Evolutionary conservation across 2,888 invertebrate species (phyloP).

Genomic region (Lissonota sp.): DNA sequence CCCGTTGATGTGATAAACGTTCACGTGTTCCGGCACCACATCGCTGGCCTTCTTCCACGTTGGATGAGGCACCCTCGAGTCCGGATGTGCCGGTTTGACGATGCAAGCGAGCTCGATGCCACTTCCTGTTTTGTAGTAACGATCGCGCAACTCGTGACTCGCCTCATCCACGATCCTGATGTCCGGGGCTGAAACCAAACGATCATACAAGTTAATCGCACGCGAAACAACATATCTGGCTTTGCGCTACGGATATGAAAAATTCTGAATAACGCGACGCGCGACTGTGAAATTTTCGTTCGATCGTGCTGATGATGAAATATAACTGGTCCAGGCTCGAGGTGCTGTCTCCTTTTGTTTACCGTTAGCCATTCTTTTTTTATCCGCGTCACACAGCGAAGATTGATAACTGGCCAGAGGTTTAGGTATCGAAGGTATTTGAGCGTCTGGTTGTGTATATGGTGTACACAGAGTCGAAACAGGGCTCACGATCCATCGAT

Average conservation of each 20-base stretch:
- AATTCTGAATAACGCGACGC: slow-evolving; percentile 6
- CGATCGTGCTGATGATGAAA: slow-evolving; percentile 41
- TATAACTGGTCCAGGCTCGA: slow-evolving; percentile 24
- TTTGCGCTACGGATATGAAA: slow-evolving; percentile 8
- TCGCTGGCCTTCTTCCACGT: slow-evolving; percentile 80
- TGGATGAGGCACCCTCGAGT: slow-evolving; percentile 79
- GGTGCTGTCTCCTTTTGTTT: slow-evolving; percentile 40
- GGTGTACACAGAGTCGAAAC: slow-evolving; percentile 24
- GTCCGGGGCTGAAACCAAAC: slow-evolving; percentile 86
- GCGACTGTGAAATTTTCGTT: background rate
- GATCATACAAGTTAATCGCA: background rate
- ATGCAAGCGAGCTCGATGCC: slow-evolving; percentile 89
- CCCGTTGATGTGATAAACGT: slow-evolving; percentile 81
- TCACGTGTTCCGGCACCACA: slow-evolving; percentile 78
- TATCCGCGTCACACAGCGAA: slow-evolving; percentile 21
- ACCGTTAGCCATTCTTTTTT: slow-evolving; percentile 15
- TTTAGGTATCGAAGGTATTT: slow-evolving; percentile 15
- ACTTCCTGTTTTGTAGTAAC: slow-evolving; percentile 91
- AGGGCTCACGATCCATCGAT: slow-evolving; percentile 55
- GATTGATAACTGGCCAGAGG: slow-evolving; percentile 51
- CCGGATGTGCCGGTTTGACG: slow-evolving; percentile 84
- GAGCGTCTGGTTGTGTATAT: background rate
- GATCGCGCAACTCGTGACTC: slow-evolving; percentile 88
- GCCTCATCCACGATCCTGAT: slow-evolving; percentile 90
- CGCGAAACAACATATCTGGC: background rate